phyloP scores from a whole-genome alignment of 2,888 invertebrate genomes.

The Pyralis farinalis region DNA sequence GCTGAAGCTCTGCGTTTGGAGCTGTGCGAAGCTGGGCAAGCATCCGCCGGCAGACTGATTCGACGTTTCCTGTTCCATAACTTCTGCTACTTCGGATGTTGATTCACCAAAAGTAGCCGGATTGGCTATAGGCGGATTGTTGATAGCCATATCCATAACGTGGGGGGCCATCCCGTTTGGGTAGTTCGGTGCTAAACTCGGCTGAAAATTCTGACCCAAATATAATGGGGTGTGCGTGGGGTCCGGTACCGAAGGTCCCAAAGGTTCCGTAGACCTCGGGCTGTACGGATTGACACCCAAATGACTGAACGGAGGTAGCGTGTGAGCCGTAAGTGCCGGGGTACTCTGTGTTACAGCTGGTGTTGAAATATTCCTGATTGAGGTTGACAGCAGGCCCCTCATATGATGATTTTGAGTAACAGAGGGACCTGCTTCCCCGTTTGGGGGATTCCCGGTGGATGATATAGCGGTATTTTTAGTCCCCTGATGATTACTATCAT shows the following conservation, averaged over 20 bases:
- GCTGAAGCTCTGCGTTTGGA: slow-evolving; percentile 81
- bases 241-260: slow-evolving; percentile 80
- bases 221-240: slow-evolving; percentile 82
- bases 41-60: slow-evolving; percentile 65
- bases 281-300: slow-evolving; percentile 81
- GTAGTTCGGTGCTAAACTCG: slow-evolving; percentile 85
- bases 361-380: slow-evolving; percentile 85
- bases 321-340: slow-evolving; percentile 78
- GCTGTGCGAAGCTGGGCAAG: slow-evolving; percentile 85
- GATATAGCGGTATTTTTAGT: slow-evolving; percentile 63
- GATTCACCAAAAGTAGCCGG: slow-evolving; percentile 93
- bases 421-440: slow-evolving; percentile 98
- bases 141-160: slow-evolving; percentile 89
- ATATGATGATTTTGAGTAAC: slow-evolving; percentile 90
- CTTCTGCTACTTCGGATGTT: slow-evolving; percentile 67
- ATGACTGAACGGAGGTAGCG: slow-evolving; percentile 80
- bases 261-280: slow-evolving; percentile 81
- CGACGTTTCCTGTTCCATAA: slow-evolving; percentile 71
- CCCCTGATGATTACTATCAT: slow-evolving; percentile 63
- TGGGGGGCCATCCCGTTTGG: slow-evolving; percentile 94
- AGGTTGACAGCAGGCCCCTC: slow-evolving; percentile 95
- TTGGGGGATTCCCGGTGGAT: slow-evolving; percentile 92
- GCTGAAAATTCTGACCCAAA: slow-evolving; percentile 82
- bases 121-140: slow-evolving; percentile 84
- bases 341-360: slow-evolving; percentile 79